These are phyloP conservation scores for Huso huso DNA, from an alignment of 2,797 vertebrate species.

Conservation along the genomic window DNA sequence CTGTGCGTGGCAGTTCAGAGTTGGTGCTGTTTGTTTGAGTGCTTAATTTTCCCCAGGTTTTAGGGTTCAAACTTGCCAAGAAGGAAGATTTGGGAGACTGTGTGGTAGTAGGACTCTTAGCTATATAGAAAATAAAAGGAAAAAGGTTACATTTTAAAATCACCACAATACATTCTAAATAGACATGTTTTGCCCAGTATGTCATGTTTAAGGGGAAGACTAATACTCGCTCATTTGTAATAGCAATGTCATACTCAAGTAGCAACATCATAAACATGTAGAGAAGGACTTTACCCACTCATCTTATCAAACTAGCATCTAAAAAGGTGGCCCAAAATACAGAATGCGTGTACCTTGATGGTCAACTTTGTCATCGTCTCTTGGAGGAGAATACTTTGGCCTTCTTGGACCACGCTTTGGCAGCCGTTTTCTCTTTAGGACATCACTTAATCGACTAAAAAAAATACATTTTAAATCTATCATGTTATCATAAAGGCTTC, in stretches of 20 bases:
- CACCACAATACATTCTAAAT: too few species aligned
- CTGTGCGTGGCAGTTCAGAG: slow-evolving; percentile 89
- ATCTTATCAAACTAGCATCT: too few species aligned
- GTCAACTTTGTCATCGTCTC: slow-evolving; percentile 99
- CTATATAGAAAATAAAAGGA: slow-evolving; percentile 43
- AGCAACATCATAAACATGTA: too few species aligned
- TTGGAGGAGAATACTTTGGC: slow-evolving; percentile 95
- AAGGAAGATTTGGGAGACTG: slow-evolving; percentile 98
- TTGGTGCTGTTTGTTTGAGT: slow-evolving; percentile 93
- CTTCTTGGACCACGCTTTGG: slow-evolving; percentile 94
- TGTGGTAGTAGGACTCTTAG: slow-evolving; percentile 96
- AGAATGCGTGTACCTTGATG: slow-evolving; percentile 79
- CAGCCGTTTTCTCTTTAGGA: slow-evolving; percentile 92
- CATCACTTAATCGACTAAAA: slow-evolving; percentile 87
- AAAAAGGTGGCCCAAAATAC: too few species aligned
- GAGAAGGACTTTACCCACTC: too few species aligned
- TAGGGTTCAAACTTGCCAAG: slow-evolving; percentile 96
- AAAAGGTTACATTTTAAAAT: not conserved
- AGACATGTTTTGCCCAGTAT: too few species aligned
- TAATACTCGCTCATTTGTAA: too few species aligned
- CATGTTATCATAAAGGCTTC: too few species aligned
- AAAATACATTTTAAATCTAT: slow-evolving; percentile 1
- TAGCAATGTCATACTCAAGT: too few species aligned
- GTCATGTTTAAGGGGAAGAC: too few species aligned
- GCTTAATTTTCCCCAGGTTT: slow-evolving; percentile 95